Evolutionary conservation across 2,888 invertebrate genomes (phyloP).

Genomic region (Drosophila formosana): DNA sequence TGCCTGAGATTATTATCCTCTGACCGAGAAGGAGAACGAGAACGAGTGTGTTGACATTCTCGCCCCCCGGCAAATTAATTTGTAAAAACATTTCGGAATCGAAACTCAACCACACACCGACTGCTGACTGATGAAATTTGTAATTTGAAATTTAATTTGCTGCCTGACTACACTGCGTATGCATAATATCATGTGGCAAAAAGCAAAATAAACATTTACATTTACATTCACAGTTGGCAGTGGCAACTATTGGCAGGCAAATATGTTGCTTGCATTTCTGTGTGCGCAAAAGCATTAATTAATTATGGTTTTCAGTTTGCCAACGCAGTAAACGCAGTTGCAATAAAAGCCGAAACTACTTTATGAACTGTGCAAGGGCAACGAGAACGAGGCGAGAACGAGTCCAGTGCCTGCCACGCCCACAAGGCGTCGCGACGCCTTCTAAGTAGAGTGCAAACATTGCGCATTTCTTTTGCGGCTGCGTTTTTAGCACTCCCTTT

Average conservation of each 20-base stretch:
- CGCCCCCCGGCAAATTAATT: conserved; percentile 39
- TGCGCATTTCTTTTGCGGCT: conserved; percentile 71
- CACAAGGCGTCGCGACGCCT: conserved; percentile 4
- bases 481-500: conserved; percentile 43
- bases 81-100: conserved; percentile 45
- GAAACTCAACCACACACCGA: conserved; percentile 2
- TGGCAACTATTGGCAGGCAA: conserved; percentile 22
- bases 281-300: conserved; percentile 61
- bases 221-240: neutral
- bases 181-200: conserved; percentile 43
- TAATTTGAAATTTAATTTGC: conserved; percentile 45
- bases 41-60: conserved; percentile 24
- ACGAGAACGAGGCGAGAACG: neutral
- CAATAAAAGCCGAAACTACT: conserved; percentile 13
- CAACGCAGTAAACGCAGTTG: conserved; percentile 12
- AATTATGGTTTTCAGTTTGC: conserved; percentile 44
- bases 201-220: conserved; percentile 48
- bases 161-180: conserved; percentile 45
- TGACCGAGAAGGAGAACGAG: neutral
- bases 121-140: conserved; percentile 14
- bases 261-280: conserved; percentile 39
- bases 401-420: conserved; percentile 4
- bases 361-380: conserved; percentile 23
- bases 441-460: conserved; percentile 54
- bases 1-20: conserved; percentile 29